phyloP scores from a whole-genome alignment of 2,797 vertebrate species.

The Nannoperca australis region DNA sequence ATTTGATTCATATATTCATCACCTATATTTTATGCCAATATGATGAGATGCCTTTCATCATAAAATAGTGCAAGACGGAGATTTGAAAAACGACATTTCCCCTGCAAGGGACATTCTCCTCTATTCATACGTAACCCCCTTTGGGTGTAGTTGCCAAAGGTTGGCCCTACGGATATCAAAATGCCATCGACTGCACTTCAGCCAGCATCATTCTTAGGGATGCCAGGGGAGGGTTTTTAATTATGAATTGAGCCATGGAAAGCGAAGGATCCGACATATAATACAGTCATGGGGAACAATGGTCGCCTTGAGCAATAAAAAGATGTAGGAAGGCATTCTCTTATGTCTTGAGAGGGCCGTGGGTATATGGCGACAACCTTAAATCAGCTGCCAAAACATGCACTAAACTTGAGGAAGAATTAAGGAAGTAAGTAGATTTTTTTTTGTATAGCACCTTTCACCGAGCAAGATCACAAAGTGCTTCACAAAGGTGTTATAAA shows the following conservation, averaged over 20 bases:
- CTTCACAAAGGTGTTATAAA: too few species aligned
- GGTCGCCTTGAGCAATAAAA: conserved; percentile 53
- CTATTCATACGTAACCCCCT: conserved; percentile 35
- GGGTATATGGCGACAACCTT: conserved; percentile 2
- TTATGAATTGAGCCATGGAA: conserved; percentile 71
- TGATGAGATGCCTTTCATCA: conserved; percentile 46
- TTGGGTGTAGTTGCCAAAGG: conserved; percentile 53
- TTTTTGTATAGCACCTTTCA: too few species aligned
- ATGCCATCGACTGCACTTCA: conserved; percentile 56
- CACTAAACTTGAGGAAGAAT: neutral
- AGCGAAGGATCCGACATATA: conserved; percentile 45
- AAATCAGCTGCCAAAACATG: conserved; percentile 25
- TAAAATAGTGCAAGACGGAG: conserved; percentile 30
- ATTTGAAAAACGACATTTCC: conserved; percentile 53
- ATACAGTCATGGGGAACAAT: conserved; percentile 39
- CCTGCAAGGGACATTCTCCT: conserved; percentile 20
- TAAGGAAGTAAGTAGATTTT: too few species aligned
- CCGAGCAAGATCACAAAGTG: too few species aligned
- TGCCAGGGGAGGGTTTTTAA: conserved; percentile 68
- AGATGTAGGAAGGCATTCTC: conserved; percentile 19
- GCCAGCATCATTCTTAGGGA: conserved; percentile 38
- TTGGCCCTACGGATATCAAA: conserved; percentile 71
- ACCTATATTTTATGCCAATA: conserved; percentile 37
- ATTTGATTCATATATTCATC: conserved; percentile 69
- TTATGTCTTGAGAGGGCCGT: neutral